Conservation (phyloP, 1,140 invertebrate genomes). For the Hyphantria cunea region DNA sequence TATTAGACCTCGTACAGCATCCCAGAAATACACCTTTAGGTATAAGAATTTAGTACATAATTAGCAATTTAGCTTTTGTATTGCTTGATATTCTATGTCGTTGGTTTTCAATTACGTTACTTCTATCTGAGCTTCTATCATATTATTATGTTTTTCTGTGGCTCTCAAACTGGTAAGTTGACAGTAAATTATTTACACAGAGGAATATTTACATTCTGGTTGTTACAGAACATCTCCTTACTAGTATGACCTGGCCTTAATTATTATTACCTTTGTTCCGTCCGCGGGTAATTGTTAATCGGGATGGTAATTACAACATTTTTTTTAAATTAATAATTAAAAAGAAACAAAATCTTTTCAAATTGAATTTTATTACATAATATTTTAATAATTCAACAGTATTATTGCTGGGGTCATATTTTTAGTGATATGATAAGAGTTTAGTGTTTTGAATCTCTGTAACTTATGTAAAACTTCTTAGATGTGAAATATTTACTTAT, state of each 20-base stretch:
- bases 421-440: constrained; percentile 16
- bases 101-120: no score
- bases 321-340: not conserved
- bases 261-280: constrained; percentile 36
- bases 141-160: no score
- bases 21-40: not conserved
- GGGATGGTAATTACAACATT: constrained; percentile 11
- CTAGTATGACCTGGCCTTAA: not conserved
- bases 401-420: constrained; percentile 11
- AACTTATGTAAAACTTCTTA: constrained; percentile 39
- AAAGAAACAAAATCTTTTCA: constrained; percentile 22
- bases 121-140: no score
- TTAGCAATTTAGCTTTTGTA: constrained; percentile 40
- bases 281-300: constrained; percentile 35
- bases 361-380: constrained; percentile 21
- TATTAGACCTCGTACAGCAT: no score
- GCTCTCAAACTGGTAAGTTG: no score
- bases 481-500: constrained; percentile 42
- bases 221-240: no score
- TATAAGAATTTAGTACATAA: constrained; percentile 22
- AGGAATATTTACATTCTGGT: no score
- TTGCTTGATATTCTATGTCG: constrained; percentile 32
- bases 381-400: constrained; percentile 10
- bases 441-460: constrained; percentile 51
- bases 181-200: no score